phyloP scores from a whole-genome alignment of 2,113 vertebrate species.

The Oriolus oriolus region DNA sequence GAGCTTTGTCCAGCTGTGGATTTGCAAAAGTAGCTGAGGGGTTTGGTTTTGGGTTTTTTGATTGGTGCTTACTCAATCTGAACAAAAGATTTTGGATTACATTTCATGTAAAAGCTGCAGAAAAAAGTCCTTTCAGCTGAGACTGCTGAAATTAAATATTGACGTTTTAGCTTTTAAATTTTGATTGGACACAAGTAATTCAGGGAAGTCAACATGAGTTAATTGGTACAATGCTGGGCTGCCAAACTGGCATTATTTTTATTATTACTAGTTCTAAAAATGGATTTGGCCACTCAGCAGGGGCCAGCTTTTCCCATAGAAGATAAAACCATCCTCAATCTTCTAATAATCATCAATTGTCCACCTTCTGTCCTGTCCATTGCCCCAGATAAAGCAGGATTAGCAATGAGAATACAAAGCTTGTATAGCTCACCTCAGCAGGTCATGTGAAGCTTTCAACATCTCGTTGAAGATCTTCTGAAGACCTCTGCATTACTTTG shows the following conservation, averaged over 20 bases:
- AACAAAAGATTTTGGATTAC: conserved; percentile 11
- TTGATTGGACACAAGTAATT: conserved; percentile 38
- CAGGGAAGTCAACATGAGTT: conserved; percentile 31
- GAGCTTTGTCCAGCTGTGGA: not conserved
- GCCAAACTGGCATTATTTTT: conserved; percentile 21
- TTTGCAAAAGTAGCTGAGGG: not conserved
- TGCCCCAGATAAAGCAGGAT: not conserved
- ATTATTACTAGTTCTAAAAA: conserved; percentile 27
- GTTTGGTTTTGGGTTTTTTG: not conserved
- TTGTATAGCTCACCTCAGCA: not conserved
- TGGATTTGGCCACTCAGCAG: not conserved
- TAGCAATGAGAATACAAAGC: not conserved
- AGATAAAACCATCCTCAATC: not conserved
- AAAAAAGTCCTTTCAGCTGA: conserved; percentile 33
- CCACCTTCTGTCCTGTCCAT: not conserved
- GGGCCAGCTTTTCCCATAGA: not conserved
- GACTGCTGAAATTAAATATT: conserved; percentile 52
- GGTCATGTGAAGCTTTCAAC: not conserved
- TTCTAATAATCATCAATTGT: not conserved
- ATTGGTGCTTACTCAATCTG: not conserved
- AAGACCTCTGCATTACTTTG: not conserved
- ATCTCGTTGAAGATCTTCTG: not conserved
- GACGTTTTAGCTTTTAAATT: conserved; percentile 37
- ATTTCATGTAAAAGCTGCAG: conserved; percentile 9
- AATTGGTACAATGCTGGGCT: conserved; percentile 4